phyloP scores from a whole-genome alignment of 1,140 invertebrate species.

The Musca domestica region DNA sequence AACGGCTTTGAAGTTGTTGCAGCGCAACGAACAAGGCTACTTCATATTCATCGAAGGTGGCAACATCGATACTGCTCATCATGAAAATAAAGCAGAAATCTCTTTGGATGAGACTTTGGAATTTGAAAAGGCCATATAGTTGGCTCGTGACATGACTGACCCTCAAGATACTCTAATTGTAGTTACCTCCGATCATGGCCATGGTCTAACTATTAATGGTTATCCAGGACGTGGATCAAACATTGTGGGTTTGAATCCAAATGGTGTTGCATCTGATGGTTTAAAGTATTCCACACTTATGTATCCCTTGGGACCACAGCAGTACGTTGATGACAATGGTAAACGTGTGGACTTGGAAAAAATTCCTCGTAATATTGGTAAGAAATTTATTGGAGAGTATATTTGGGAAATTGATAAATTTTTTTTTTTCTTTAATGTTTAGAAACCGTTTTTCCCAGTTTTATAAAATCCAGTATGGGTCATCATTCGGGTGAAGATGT shows the following conservation, averaged over 20 bases:
- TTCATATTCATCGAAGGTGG: conserved; percentile 66
- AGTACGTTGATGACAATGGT: conserved; percentile 44
- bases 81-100: conserved; percentile 61
- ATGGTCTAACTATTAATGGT: conserved; percentile 66
- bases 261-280: conserved; percentile 42
- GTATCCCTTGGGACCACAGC: conserved; percentile 66
- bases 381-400: conserved; percentile 33
- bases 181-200: conserved; percentile 69
- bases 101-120: conserved; percentile 69
- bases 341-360: conserved; percentile 31
- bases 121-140: conserved; percentile 65
- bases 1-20: conserved; percentile 68
- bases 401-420: conserved; percentile 2
- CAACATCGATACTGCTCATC: conserved; percentile 72
- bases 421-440: neutral
- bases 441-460: conserved; percentile 53
- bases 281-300: conserved; percentile 63
- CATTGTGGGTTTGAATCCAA: conserved; percentile 58
- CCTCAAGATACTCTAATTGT: conserved; percentile 65
- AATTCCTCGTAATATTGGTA: conserved; percentile 31
- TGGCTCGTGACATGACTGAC: too few relatives aligned
- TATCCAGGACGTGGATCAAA: conserved; percentile 69
- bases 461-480: conserved; percentile 53
- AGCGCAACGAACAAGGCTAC: conserved; percentile 65
- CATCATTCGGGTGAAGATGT: conserved; percentile 70